Evolutionary conservation across 1,140 invertebrate genomes (phyloP).

Genomic region (Trichoplusia ni): DNA sequence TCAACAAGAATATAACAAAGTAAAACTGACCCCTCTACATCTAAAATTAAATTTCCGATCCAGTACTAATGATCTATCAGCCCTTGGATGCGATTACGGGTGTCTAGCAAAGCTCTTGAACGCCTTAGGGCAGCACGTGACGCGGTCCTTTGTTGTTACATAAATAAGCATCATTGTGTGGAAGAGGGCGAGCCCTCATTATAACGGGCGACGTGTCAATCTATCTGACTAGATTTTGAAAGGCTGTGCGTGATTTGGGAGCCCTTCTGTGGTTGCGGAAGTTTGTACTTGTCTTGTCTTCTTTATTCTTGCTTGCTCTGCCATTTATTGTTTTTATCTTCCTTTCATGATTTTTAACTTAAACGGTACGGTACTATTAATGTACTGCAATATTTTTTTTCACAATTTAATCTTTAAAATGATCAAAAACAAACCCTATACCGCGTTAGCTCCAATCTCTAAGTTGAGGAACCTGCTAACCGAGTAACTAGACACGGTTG

Average conservation of each 20-base stretch:
- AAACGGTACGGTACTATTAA: no score
- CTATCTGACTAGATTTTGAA: constrained; percentile 31
- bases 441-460: no score
- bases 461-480: no score
- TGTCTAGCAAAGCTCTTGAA: constrained; percentile 14
- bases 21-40: constrained; percentile 4
- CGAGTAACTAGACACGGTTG: no score
- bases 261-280: constrained; percentile 13
- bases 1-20: not conserved
- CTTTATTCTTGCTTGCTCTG: not conserved
- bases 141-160: constrained; percentile 49
- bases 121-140: constrained; percentile 37
- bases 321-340: not conserved
- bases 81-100: constrained; percentile 24
- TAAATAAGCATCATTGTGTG: constrained; percentile 58
- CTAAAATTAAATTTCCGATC: constrained; percentile 13
- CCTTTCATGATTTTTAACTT: no score
- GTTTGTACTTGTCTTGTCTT: not conserved
- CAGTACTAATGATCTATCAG: constrained; percentile 14
- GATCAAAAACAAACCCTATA: no score
- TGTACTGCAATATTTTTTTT: no score
- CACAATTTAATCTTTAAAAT: constrained; percentile 29
- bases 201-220: constrained; percentile 54
- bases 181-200: constrained; percentile 44
- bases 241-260: constrained; percentile 11